Base-by-base conservation (phyloP, 2,888 invertebrate species). In the Nomada lathburiana region DNA sequence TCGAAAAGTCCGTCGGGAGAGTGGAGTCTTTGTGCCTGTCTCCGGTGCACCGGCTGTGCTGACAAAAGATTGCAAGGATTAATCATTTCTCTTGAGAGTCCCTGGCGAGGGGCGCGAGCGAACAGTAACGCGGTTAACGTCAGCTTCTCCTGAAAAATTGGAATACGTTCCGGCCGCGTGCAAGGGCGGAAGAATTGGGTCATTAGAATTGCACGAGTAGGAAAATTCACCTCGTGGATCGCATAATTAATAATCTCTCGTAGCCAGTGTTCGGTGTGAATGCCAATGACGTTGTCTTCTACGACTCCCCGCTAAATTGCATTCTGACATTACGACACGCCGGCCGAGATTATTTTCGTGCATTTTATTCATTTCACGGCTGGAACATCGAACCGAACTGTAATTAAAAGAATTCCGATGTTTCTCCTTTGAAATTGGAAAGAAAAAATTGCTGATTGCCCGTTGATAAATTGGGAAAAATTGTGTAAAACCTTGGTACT, bases 61-160 rank as follows among this genome's bases (percentile, higher is more conserved):
- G 79, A 79, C 63, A 77, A 69, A 64, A 44, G 63, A 64, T 52
- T 69, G 77, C 77, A 42, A 59, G 69, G 69, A 77, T 79, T 76
- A 79, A 79, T 76, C 79, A 77, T 79, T 64, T 64, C 77, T 59
- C 76, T 64, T 7, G 62, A 55, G 68, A 44, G 16, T 68, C 18
- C 42, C 5, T 11, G 20, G 52, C 42, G 36, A 47, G 60, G 18
- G n/a, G 10, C 4, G 13, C 42, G 57, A 16, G 57, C 47, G 36
- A 62, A 36, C 23, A 23, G 16, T 76, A 76, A 78, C 75, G 26
- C 52, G n/a, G 60, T 77, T 77, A 77, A 75, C 77, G 60, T 75
- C 67, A 62, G 23, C 23, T 57, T 29, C 29, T 0, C 13, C 50
- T 47, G 57, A 78, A 76, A 78, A 68, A 76, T 76, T 76, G 57